Base-by-base conservation (phyloP, 2,888 invertebrate species). In the Tetropium fuscum region DNA sequence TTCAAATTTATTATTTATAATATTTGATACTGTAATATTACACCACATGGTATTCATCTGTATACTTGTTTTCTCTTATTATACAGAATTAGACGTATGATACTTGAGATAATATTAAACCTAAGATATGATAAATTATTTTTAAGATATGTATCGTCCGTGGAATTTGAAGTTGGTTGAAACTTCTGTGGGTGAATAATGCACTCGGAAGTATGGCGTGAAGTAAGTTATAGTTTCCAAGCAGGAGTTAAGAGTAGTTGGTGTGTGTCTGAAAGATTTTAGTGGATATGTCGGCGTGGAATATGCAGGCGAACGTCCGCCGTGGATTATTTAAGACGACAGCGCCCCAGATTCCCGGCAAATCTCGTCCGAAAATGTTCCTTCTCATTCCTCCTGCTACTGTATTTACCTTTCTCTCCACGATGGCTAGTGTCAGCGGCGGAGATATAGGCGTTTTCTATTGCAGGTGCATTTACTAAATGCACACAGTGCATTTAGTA, bases 321-420 rank as follows among this genome's bases (percentile, higher is more conserved):
- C 71, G 66, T 74, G 74, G 75, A 75, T 77, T 76, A 77, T 77
- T 76, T 74, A 75, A 76, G 76, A 72, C 72, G 74, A 74, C 75
- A 68, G 68, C 64, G 71, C 71, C 72, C 70, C 72, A 73, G 74
- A 75, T 74, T 75, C 74, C 71, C 68, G 67, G 72, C 71, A 76
- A 76, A 77, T 76, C 76, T 76, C 70, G 70, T 69, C 68, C 69
- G 64, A 70, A 65, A 70, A 70, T 74, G 71, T 73, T 72, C 74
- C 71, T 75, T 74, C 69, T 71, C 73, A 71, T 69, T 70, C 74
- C 72, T 71, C 73, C 70, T 72, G 66, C 69, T 62, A 61, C 56
- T 66, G 66, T 76, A 76, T 76, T 74, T 77, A 78, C 76, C 76
- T 76, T 76, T 74, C 74, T 71, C 70, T 68, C 60, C 69, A 54